These are phyloP conservation scores for Zaprionus nigranus DNA, from an alignment of 1,140 invertebrate genomes.

Conservation along the genomic window DNA sequence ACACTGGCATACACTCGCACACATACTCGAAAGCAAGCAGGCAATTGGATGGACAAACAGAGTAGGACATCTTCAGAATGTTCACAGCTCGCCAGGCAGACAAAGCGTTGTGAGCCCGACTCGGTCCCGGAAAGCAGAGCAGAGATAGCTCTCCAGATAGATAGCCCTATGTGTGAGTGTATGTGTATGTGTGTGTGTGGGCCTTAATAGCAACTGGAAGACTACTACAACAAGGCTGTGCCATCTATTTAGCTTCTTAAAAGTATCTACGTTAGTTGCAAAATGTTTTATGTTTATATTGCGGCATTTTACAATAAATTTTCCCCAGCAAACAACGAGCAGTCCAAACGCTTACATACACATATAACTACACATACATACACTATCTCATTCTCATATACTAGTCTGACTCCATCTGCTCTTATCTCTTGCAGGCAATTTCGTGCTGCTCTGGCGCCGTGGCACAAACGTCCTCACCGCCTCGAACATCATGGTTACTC, in stretches of 20 bases:
- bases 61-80: conserved; percentile 57
- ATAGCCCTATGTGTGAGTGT: conserved; percentile 27
- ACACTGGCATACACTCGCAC: conserved; percentile 10
- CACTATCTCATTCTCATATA: background rate
- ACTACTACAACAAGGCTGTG: conserved; percentile 36
- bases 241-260: conserved; percentile 54
- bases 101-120: conserved; percentile 11
- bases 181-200: conserved; percentile 29
- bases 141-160: conserved; percentile 52
- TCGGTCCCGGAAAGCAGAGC: conserved; percentile 19
- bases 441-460: conserved; percentile 88
- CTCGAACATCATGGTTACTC: conserved; percentile 89
- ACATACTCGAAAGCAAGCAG: conserved; percentile 12
- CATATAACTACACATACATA: background rate
- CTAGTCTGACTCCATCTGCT: conserved; percentile 14
- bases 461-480: conserved; percentile 89
- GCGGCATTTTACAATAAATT: conserved; percentile 77
- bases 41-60: conserved; percentile 66
- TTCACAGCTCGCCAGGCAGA: conserved; percentile 57
- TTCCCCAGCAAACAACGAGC: conserved; percentile 42
- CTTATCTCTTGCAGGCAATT: conserved; percentile 85
- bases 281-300: conserved; percentile 72
- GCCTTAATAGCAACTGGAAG: conserved; percentile 47
- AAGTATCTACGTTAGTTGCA: conserved; percentile 52
- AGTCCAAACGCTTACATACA: conserved; percentile 35